phyloP scores from a whole-genome alignment of 64 coral and sea anemone species.

The Pocillopora damicornis region DNA sequence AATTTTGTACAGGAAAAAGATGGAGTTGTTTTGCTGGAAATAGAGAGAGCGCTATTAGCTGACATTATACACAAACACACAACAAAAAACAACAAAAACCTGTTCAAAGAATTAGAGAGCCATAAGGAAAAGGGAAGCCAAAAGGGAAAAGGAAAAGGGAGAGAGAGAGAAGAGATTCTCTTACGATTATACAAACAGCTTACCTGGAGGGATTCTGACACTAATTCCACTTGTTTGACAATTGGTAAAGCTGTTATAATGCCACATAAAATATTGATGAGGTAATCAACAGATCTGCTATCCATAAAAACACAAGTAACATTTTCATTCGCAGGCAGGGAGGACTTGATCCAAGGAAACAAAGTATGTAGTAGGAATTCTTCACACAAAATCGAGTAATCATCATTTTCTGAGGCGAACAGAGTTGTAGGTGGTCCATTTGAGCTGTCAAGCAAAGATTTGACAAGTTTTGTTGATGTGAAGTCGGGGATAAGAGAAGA shows the following conservation, averaged over 20 bases:
- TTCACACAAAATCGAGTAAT: not conserved
- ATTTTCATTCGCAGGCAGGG: not conserved
- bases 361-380: not conserved
- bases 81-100: too few species aligned
- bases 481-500: conserved; percentile 67
- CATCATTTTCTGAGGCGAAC: not conserved
- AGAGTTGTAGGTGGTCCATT: conserved; percentile 4
- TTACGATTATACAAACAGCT: not conserved
- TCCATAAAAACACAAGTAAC: conserved; percentile 35
- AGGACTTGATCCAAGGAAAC: conserved; percentile 25
- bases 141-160: too few species aligned
- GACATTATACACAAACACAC: too few species aligned
- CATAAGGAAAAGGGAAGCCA: too few species aligned
- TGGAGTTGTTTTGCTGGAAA: not conserved
- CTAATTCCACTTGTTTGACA: conserved; percentile 44
- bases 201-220: conserved; percentile 27
- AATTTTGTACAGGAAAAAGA: conserved; percentile 24
- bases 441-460: conserved; percentile 31
- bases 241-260: conserved; percentile 37
- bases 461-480: conserved; percentile 46
- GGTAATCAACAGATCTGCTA: conserved; percentile 27
- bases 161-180: too few species aligned
- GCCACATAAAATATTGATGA: conserved; percentile 64
- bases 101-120: too few species aligned
- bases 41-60: not conserved